A percentile compares a stretch with the other conserved stretches of the same genome.
phyloP scores from a whole-genome alignment of 2,888 invertebrate species.

The Conomelus anceps region DNA sequence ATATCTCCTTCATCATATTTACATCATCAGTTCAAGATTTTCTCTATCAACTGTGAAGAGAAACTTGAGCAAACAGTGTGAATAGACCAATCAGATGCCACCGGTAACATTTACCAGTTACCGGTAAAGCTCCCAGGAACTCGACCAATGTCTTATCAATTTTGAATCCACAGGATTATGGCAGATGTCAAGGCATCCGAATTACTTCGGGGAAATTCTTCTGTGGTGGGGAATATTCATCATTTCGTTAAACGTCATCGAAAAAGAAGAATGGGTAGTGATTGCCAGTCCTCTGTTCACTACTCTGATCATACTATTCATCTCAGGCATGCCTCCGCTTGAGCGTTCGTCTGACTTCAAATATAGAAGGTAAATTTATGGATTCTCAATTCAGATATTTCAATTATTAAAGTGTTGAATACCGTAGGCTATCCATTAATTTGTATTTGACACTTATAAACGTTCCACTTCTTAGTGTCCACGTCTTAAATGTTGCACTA shows the following conservation, averaged over 20 bases:
- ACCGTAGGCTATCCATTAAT: too few species aligned
- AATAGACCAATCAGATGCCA: too few species aligned
- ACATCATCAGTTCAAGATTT: too few species aligned
- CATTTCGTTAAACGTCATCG: slow-evolving; percentile 77
- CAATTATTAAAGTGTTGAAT: not conserved
- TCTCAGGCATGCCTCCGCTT: slow-evolving; percentile 83
- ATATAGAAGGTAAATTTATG: slow-evolving; percentile 67
- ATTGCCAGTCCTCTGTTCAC: slow-evolving; percentile 83
- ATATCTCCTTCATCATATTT: too few species aligned
- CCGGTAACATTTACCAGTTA: too few species aligned
- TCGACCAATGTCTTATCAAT: too few species aligned
- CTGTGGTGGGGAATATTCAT: slow-evolving; percentile 93
- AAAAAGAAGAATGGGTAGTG: slow-evolving; percentile 78
- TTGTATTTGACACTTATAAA: too few species aligned
- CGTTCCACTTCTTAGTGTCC: too few species aligned
- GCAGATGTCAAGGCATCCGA: slow-evolving; percentile 85
- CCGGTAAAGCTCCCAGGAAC: too few species aligned
- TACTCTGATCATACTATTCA: slow-evolving; percentile 75
- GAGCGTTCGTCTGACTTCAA: slow-evolving; percentile 84
- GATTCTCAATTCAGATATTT: not conserved
- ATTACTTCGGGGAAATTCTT: slow-evolving; percentile 90
- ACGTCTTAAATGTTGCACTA: too few species aligned
- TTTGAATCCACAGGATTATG: slow-evolving; percentile 63
- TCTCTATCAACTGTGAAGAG: too few species aligned
- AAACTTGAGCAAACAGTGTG: too few species aligned